Percentiles rank a stretch among this genome's conserved stretches.
phyloP scores from a whole-genome alignment of 2,888 invertebrate genomes.

The Tetropium fuscum region DNA sequence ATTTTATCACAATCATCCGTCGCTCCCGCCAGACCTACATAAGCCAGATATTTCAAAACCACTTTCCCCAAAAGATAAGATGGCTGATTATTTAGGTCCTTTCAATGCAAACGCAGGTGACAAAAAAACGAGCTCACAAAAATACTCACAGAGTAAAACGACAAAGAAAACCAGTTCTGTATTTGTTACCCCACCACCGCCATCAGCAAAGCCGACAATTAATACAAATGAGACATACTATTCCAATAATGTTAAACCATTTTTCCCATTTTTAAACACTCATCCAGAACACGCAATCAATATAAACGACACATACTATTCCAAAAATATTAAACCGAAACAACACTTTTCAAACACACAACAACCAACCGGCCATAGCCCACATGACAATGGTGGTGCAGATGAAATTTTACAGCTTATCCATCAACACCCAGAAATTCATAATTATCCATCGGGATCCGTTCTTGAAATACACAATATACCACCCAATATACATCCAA shows the following conservation, averaged over 20 bases:
- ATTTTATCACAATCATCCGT: constrained; percentile 44
- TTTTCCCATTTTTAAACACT: constrained; percentile 26
- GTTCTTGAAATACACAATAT: constrained; percentile 62
- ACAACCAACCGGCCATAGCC: constrained; percentile 32
- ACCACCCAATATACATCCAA: constrained; percentile 28
- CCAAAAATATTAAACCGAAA: constrained; percentile 23
- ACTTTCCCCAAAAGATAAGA: constrained; percentile 31
- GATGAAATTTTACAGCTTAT: constrained; percentile 63
- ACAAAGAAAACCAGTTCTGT: constrained; percentile 42
- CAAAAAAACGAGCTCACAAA: constrained; percentile 5
- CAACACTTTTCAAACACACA: constrained; percentile 30
- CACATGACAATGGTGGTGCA: constrained; percentile 57
- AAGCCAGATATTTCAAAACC: constrained; percentile 25
- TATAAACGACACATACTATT: constrained; percentile 24
- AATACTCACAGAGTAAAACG: constrained; percentile 34
- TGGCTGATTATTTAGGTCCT: constrained; percentile 63
- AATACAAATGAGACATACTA: constrained; percentile 24
- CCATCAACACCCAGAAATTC: constrained; percentile 63
- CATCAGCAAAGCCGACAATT: background rate
- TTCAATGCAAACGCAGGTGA: constrained; percentile 60
- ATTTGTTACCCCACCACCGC: constrained; percentile 50
- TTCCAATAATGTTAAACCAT: constrained; percentile 22
- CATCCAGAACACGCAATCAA: background rate
- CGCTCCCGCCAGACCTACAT: constrained; percentile 5
- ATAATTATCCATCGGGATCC: constrained; percentile 63